Evolutionary conservation across 2,113 vertebrate species (phyloP).

Genomic region (Danio rerio): GRCz12tu NC_133181.1:8192001-8192500

Average conservation of each 20-base stretch:
- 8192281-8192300: background rate
- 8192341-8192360: constrained; percentile 48
- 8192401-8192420: background rate
- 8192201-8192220: background rate
- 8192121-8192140: too few species aligned
- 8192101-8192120: too few species aligned
- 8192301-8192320: constrained; percentile 39
- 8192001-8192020: too few species aligned
- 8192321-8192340: constrained; percentile 48
- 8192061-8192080: too few species aligned
- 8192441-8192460: constrained; percentile 52
- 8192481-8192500: constrained; percentile 12
- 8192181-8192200: background rate
- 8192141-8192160: too few species aligned
- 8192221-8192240: background rate
- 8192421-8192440: constrained; percentile 15
- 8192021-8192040: too few species aligned
- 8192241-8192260: background rate
- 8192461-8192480: constrained; percentile 60
- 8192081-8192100: too few species aligned
- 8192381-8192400: background rate
- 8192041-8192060: too few species aligned
- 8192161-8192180: background rate
- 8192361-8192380: constrained; percentile 11
- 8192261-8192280: constrained; percentile 22